Conservation (phyloP, 2,888 invertebrate species). For the Teleiodes luculella region DNA sequence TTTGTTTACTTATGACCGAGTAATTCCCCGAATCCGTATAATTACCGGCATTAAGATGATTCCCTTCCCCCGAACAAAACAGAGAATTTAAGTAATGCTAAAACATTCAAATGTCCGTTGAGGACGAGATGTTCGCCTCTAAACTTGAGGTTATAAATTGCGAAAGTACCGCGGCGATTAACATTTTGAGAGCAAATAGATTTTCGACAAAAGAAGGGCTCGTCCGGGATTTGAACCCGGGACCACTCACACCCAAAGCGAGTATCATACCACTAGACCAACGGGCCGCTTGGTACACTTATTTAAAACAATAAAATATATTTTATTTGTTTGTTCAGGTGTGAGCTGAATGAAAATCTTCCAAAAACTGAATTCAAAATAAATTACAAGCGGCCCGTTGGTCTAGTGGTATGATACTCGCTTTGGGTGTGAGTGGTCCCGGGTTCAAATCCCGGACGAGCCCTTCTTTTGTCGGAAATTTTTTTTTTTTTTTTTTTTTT, state of each 20-base stretch:
- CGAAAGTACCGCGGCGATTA: conserved; percentile 47
- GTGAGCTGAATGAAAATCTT: not conserved
- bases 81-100: conserved; percentile 65
- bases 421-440: conserved; percentile 45
- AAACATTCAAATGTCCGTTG: conserved; percentile 74
- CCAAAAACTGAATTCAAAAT: not conserved
- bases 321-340: not conserved
- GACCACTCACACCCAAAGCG: conserved; percentile 47
- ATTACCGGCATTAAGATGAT: conserved; percentile 78
- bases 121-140: conserved; percentile 36
- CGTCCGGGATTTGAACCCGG: conserved; percentile 54
- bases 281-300: conserved; percentile 24
- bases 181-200: conserved; percentile 47
- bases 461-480: conserved; percentile 36
- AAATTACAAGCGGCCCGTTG: conserved; percentile 27
- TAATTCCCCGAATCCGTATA: conserved; percentile 77
- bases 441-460: conserved; percentile 61
- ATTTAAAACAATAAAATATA: not conserved
- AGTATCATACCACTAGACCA: conserved; percentile 42
- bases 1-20: conserved; percentile 77
- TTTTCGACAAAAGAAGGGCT: conserved; percentile 20
- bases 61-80: conserved; percentile 57
- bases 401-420: conserved; percentile 40
- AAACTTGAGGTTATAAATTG: conserved; percentile 69
- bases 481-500: too few relatives aligned